phyloP scores from a whole-genome alignment of 2,113 vertebrate genomes.

The Sitta europaea region DNA sequence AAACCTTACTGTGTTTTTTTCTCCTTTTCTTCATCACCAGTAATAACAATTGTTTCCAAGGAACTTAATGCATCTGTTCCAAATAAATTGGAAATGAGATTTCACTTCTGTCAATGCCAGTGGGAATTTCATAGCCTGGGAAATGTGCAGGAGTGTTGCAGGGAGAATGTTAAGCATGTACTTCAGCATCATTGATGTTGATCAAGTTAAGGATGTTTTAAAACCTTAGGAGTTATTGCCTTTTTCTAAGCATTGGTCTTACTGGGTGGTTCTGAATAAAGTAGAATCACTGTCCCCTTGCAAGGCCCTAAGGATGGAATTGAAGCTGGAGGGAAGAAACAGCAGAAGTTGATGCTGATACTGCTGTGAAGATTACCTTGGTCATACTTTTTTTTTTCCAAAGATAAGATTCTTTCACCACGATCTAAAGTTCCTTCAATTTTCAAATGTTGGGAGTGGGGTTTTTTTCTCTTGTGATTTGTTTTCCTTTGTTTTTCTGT shows the following conservation, averaged over 20 bases:
- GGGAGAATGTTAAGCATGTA: not conserved
- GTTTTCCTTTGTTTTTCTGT: constrained; percentile 26
- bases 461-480: not conserved
- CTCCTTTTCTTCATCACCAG: not conserved
- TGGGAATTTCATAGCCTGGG: not conserved
- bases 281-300: not conserved
- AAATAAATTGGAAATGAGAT: not conserved
- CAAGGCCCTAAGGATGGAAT: not conserved
- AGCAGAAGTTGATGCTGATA: not conserved
- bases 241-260: not conserved
- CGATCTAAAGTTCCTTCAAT: not conserved
- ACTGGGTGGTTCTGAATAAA: not conserved
- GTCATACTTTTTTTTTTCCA: not conserved
- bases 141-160: not conserved
- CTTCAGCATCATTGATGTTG: not conserved
- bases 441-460: not conserved
- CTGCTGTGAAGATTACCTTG: not conserved
- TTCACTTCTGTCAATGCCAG: not conserved
- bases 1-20: not conserved
- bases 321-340: not conserved
- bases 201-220: not conserved
- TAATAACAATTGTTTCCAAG: not conserved
- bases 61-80: not conserved
- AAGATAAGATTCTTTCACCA: not conserved
- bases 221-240: not conserved